phyloP scores from a whole-genome alignment of 2,888 invertebrate genomes.

The Callinectes sapidus region DNA sequence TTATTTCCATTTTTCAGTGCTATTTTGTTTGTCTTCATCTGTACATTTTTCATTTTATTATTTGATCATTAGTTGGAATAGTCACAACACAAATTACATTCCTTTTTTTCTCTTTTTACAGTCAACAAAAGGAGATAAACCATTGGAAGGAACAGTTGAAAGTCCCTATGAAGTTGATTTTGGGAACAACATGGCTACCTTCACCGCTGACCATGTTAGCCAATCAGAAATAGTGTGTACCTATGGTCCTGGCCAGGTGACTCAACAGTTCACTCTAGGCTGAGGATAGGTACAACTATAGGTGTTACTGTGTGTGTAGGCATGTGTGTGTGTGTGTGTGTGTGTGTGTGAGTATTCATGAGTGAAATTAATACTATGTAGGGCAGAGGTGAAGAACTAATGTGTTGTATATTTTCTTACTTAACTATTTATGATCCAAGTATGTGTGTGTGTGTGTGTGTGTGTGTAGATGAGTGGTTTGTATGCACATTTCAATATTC shows the following conservation, averaged over 20 bases:
- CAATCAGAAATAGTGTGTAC: constrained; percentile 70
- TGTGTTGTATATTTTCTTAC: constrained; percentile 36
- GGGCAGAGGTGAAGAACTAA: neutral
- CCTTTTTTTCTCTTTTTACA: constrained; percentile 46
- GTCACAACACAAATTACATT: neutral
- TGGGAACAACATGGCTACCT: constrained; percentile 64
- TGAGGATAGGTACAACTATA: neutral
- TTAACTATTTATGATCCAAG: constrained; percentile 14
- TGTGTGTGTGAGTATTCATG: neutral
- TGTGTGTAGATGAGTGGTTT: neutral
- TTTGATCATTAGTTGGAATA: neutral
- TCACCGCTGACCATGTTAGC: constrained; percentile 68
- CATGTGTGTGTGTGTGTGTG: constrained; percentile 20
- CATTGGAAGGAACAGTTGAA: constrained; percentile 63
- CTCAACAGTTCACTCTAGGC: constrained; percentile 70
- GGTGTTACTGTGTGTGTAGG: constrained; percentile 20
- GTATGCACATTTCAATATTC: constrained; percentile 12
- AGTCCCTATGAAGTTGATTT: constrained; percentile 67
- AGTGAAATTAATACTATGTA: constrained; percentile 1
- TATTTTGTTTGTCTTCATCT: neutral
- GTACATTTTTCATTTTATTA: neutral
- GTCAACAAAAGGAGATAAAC: constrained; percentile 71
- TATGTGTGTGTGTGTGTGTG: neutral
- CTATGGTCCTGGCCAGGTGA: constrained; percentile 67
- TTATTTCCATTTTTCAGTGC: neutral